These are phyloP conservation scores for Carduelis carduelis DNA, from an alignment of 2,797 vertebrate genomes.

Conservation along the genomic window DNA sequence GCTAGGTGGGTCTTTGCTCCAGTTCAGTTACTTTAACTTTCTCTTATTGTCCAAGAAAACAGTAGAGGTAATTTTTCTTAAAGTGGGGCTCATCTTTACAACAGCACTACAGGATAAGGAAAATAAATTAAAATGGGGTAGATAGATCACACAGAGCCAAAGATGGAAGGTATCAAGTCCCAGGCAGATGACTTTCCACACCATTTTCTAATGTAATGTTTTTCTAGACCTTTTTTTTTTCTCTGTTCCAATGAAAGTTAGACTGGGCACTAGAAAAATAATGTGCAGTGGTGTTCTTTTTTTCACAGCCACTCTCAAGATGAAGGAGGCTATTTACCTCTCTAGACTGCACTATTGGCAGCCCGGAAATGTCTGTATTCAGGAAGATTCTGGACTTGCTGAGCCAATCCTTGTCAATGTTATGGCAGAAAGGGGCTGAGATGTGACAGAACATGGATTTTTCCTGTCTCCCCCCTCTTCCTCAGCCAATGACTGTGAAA, in stretches of 20 bases:
- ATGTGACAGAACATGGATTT: too few relatives aligned
- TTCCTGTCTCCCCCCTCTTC: background rate
- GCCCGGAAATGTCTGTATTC: background rate
- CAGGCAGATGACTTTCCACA: background rate
- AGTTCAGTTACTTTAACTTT: background rate
- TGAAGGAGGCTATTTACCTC: background rate
- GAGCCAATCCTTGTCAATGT: rapidly evolving
- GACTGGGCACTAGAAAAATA: background rate
- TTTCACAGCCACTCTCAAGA: background rate
- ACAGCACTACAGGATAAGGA: background rate
- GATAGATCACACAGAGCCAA: background rate
- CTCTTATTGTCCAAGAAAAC: background rate
- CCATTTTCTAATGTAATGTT: background rate
- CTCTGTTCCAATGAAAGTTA: background rate
- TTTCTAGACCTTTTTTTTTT: background rate
- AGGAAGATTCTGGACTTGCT: background rate
- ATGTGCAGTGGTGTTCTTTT: background rate
- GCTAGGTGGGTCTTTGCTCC: background rate
- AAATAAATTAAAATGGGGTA: background rate
- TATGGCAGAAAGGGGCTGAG: background rate
- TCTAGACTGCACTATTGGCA: background rate
- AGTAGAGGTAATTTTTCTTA: background rate
- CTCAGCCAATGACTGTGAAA: background rate
- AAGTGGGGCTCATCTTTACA: background rate
- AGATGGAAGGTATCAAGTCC: background rate